Evolutionary conservation across 2,797 vertebrate genomes (phyloP), one percentile per base, ranked within the genome.

Genomic region (Epinephelus coioides): DNA sequence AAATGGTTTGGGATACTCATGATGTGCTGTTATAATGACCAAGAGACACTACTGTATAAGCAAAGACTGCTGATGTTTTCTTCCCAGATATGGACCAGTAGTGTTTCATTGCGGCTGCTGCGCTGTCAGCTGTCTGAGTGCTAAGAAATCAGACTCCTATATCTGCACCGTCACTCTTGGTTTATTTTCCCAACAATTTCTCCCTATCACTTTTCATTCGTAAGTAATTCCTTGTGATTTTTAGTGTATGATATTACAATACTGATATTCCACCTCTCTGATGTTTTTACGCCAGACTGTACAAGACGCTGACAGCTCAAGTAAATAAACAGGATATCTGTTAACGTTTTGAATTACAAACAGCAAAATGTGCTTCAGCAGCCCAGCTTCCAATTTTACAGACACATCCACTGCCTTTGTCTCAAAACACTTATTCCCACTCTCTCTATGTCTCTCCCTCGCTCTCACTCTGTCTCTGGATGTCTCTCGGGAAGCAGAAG

Each of bases 401-500:
- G 73, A 79, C 62, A 43, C 10, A 19, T 55, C 25, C 46, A 68
- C 18, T 21, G 10, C 46, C 64, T 30, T 25, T 53, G 21, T 40
- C 15, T 57, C 17, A 55, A 54, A 56, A 25, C 34, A 23, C 25
- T 18, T 59, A 23, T 50, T 57, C 63, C 49, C 30, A 30, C 27
- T 61, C 38, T 13, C 14, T 67, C 34, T 60, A 8, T 34, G 7
- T 34, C 30, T 60, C 4, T 34, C 44, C 50, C 19, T 44, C 53
- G 54, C 50, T 68, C 27, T 19, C 44, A 51, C 47, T 51, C 66
- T 67, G 11, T 60, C 44, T 69, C 55, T 72, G 3, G 0, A n/a
- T 55, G 63, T 86, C 74, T 81, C 85, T 25, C 0, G 78, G 83
- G 79, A 88, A 57, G 69, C 70, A 40, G 65, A 66, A 70, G 83